These are phyloP conservation scores for Charina bottae DNA, from an alignment of 2,113 vertebrate genomes.

Conservation along the genomic window DNA sequence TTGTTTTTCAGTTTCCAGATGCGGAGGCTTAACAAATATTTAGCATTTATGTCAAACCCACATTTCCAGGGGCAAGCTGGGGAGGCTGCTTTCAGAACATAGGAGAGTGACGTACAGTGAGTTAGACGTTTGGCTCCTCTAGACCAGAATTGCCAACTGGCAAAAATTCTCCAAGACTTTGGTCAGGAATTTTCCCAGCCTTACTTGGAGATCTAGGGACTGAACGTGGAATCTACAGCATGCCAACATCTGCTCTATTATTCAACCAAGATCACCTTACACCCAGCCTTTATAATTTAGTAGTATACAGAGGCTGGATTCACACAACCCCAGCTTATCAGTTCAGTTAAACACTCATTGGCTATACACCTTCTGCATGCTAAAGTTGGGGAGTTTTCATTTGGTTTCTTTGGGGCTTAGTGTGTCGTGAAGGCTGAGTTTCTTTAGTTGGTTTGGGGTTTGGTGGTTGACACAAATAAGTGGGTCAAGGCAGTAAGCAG, in stretches of 20 bases:
- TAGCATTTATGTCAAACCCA: too few species aligned
- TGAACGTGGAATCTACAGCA: not conserved
- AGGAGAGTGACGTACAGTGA: too few species aligned
- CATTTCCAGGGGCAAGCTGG: too few species aligned
- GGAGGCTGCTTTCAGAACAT: too few species aligned
- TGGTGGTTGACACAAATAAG: not conserved
- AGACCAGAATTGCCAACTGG: not conserved
- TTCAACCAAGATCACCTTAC: not conserved
- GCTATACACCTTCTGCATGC: not conserved
- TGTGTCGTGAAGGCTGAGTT: not conserved
- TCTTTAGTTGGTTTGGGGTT: not conserved
- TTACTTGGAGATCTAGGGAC: not conserved
- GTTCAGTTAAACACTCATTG: not conserved
- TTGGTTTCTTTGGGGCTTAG: not conserved
- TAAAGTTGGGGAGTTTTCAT: not conserved
- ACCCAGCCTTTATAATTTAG: not conserved
- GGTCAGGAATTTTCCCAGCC: not conserved
- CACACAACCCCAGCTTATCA: not conserved
- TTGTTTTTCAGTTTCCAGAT: too few species aligned
- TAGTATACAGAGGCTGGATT: not conserved
- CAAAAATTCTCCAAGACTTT: not conserved
- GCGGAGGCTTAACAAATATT: too few species aligned
- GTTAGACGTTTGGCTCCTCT: not conserved
- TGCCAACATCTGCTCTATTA: not conserved
- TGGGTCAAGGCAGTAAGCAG: not conserved